Conservation (phyloP, 2,888 invertebrate genomes). For the Drosophila borealis region DNA sequence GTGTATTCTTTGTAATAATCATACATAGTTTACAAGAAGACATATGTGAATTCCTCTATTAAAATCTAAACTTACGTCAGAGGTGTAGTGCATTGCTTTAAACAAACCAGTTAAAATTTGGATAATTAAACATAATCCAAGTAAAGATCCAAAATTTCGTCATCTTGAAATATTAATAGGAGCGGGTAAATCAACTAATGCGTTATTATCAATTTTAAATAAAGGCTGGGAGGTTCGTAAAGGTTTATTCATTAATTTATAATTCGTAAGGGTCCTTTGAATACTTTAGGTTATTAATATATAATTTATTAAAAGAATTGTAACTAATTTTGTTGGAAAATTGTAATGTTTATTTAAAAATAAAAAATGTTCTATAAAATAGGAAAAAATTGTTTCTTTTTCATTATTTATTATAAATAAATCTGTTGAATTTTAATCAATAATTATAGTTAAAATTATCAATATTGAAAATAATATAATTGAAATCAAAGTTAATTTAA, state of each 20-base stretch:
- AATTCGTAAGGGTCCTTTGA: constrained; percentile 86
- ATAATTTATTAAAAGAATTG: constrained; percentile 87
- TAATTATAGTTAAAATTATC: constrained; percentile 59
- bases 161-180: too few species aligned
- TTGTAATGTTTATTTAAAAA: constrained; percentile 87
- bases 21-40: constrained; percentile 89
- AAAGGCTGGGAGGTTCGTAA: constrained; percentile 85
- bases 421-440: constrained; percentile 73
- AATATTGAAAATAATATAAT: constrained; percentile 66
- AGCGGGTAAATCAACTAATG: constrained; percentile 81
- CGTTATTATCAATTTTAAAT: constrained; percentile 87
- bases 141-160: too few species aligned
- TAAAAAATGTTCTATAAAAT: constrained; percentile 83
- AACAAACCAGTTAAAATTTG: constrained; percentile 90
- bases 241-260: constrained; percentile 85
- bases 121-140: constrained; percentile 77
- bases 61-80: constrained; percentile 88
- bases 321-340: constrained; percentile 86
- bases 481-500: constrained; percentile 78
- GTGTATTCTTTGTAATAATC: constrained; percentile 88
- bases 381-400: constrained; percentile 78
- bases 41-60: constrained; percentile 89
- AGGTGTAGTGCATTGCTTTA: constrained; percentile 89
- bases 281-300: constrained; percentile 87
- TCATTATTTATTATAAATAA: constrained; percentile 84